These are phyloP conservation scores for Myotis brandtii DNA, from an alignment of 2,113 vertebrate species.

Conservation along the genomic window DNA sequence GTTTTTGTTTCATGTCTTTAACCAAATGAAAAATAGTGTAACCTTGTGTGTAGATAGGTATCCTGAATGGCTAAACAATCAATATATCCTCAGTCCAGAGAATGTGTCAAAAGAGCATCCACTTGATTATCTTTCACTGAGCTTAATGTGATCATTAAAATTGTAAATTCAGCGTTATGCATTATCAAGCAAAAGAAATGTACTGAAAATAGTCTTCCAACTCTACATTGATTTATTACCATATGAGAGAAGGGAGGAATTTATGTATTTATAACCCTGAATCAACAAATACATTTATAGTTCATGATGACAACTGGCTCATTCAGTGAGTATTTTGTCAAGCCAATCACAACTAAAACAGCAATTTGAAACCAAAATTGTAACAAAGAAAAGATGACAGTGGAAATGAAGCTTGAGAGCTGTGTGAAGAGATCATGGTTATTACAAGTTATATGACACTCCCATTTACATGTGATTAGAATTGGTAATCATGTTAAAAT, in stretches of 20 bases:
- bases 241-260: neutral
- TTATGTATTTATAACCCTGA: neutral
- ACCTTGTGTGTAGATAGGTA: no score
- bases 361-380: neutral
- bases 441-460: neutral
- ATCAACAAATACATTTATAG: slow-evolving; percentile 33
- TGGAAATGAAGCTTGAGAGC: neutral
- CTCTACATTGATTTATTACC: neutral
- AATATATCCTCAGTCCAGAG: neutral
- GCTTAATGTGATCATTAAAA: slow-evolving; percentile 49
- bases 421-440: neutral
- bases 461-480: neutral
- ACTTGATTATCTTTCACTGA: neutral
- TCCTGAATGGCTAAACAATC: neutral
- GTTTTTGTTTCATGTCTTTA: neutral
- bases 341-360: neutral
- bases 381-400: neutral
- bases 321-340: slow-evolving; percentile 12
- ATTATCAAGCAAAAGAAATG: slow-evolving; percentile 20
- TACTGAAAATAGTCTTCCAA: neutral
- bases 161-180: neutral
- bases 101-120: neutral
- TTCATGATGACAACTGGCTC: neutral
- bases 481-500: neutral
- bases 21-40: neutral